Evolutionary conservation across 2,113 vertebrate species (phyloP), one percentile per base, ranked within the genome.

Genomic region (Rhea americana): DNA sequence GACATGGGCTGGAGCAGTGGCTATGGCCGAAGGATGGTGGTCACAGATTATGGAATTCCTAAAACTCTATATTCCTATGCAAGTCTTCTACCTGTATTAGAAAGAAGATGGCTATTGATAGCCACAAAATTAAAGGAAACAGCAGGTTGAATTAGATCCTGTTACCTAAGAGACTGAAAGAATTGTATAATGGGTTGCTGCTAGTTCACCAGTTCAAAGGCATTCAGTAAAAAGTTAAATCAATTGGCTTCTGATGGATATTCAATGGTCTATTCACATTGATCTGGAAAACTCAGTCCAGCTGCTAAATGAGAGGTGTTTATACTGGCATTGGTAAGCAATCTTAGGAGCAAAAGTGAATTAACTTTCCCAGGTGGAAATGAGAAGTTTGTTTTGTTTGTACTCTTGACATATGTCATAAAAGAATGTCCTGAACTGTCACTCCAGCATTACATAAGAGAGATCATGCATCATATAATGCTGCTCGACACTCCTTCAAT

Each of bases 381-480:
- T 0, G 2, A 82, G 11, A 35, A 47, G 30, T 53, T 93, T 55
- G 30, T 45, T 41, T 70, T 88, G 62, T 45, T 80, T 41, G 56
- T 75, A 56, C 74, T 80, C 58, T 55, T 56, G 59, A 50, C 59
- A 47, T 16, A 32, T 7, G n/a, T 62, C n/a, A 19, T 4, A 8
- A 22, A 70, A n/a, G 5, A 19, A 45, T 21, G n/a, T 48, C 74
- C 50, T 58, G 62, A 63, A 41, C 88, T 53, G 62, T 28, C 28
- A 45, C 48, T 53, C 13, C 47, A 24, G 62, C 84, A 28, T 4
- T 6, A 59, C 51, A 16, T 1, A 48, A 35, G 58, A 58, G 0
- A 80, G 21, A 39, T 30, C 9, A 6, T 0, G 14, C 28, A 20
- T 4, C 41, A 7, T 4, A 4, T 24, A 48, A 24, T 18, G 7